Percentiles rank a stretch among this genome's conserved stretches.
These are phyloP conservation scores for Siniperca scherzeri DNA, from an alignment of 2,797 vertebrate species.

Conservation along the genomic window DNA sequence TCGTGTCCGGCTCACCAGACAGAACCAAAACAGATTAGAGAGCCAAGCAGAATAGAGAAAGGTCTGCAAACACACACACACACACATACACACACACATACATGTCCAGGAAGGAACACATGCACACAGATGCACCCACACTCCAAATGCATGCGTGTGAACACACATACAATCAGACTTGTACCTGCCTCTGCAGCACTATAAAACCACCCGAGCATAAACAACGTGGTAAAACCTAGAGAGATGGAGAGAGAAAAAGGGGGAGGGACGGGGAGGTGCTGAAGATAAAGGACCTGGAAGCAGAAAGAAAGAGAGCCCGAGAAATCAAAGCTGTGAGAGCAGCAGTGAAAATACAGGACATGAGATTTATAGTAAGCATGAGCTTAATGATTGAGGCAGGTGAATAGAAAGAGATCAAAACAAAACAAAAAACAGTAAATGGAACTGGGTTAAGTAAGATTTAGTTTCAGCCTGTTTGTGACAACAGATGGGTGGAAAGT, in stretches of 20 bases:
- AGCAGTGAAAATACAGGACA: conserved; percentile 11
- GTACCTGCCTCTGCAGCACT: conserved; percentile 44
- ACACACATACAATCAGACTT: conserved; percentile 28
- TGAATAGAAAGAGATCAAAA: conserved; percentile 1
- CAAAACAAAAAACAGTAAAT: neutral
- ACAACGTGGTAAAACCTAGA: conserved; percentile 38
- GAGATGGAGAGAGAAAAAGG: conserved; percentile 24
- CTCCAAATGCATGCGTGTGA: conserved; percentile 2
- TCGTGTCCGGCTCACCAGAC: conserved; percentile 84
- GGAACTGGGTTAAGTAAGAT: neutral
- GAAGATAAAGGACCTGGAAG: conserved; percentile 22
- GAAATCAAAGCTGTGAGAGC: conserved; percentile 19
- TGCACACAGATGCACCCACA: conserved; percentile 26
- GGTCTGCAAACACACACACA: conserved; percentile 62
- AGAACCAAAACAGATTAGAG: conserved; percentile 86
- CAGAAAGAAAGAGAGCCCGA: neutral
- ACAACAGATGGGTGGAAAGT: neutral
- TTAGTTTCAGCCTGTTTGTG: neutral
- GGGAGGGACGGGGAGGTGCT: neutral
- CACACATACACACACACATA: conserved; percentile 1
- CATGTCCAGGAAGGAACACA: conserved; percentile 23
- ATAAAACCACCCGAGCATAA: conserved; percentile 46
- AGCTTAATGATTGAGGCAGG: neutral
- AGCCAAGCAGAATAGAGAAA: conserved; percentile 60
- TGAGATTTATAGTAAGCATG: conserved; percentile 6